phyloP scores from a whole-genome alignment of 2,888 invertebrate species.

The Tridacna gigas region DNA sequence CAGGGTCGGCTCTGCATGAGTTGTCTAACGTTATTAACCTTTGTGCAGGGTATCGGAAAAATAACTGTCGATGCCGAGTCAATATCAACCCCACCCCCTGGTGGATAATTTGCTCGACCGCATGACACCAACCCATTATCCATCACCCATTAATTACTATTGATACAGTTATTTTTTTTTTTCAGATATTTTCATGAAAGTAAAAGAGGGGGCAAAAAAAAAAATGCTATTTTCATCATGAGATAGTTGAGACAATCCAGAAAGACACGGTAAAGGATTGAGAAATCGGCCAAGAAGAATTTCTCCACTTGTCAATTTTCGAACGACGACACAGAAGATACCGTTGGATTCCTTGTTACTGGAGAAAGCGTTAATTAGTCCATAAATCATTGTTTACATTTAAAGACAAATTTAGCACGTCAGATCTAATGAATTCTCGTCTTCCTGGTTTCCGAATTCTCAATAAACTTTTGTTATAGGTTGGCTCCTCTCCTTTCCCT shows the following conservation, averaged over 20 bases:
- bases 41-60: conserved; percentile 39
- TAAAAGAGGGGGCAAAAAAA: too few relatives aligned
- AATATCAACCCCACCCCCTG: conserved; percentile 31
- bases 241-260: too few relatives aligned
- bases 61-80: conserved; percentile 16
- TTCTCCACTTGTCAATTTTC: too few relatives aligned
- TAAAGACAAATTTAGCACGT: conserved; percentile 38
- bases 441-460: neutral
- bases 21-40: conserved; percentile 59
- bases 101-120: conserved; percentile 26
- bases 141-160: too few relatives aligned
- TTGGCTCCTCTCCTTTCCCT: too few relatives aligned
- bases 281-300: too few relatives aligned
- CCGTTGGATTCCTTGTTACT: too few relatives aligned
- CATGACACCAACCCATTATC: neutral
- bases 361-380: neutral
- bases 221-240: too few relatives aligned
- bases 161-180: too few relatives aligned
- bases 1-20: conserved; percentile 30
- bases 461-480: neutral
- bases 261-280: too few relatives aligned
- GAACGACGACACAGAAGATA: too few relatives aligned
- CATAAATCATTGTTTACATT: conserved; percentile 36
- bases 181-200: too few relatives aligned
- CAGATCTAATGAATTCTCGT: conserved; percentile 5